phyloP scores from a whole-genome alignment of 2,888 invertebrate genomes.

The Cosmopolites sordidus region DNA sequence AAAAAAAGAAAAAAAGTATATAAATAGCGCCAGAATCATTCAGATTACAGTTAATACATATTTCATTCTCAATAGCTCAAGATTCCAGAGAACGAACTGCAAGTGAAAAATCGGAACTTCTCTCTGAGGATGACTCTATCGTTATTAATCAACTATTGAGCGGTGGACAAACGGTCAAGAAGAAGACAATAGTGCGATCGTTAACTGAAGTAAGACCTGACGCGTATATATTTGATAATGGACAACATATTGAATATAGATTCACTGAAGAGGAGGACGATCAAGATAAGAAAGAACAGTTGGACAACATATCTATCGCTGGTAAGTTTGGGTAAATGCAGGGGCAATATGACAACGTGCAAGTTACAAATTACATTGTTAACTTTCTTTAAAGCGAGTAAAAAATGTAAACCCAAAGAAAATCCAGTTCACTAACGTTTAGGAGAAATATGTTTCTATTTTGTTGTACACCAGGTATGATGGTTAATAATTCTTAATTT shows the following conservation, averaged over 20 bases:
- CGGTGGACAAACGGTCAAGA: conserved; percentile 38
- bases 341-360: too few species aligned
- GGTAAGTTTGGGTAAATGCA: conserved; percentile 31
- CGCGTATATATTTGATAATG: conserved; percentile 57
- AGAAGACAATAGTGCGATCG: conserved; percentile 52
- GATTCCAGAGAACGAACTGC: conserved; percentile 53
- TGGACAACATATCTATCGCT: conserved; percentile 39
- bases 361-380: too few species aligned
- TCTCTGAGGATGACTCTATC: conserved; percentile 41
- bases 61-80: conserved; percentile 39
- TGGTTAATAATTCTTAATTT: too few species aligned
- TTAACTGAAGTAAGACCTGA: conserved; percentile 62
- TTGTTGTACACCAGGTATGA: too few species aligned
- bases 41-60: too few species aligned
- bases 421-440: background rate
- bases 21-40: too few species aligned
- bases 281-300: conserved; percentile 39
- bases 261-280: conserved; percentile 61
- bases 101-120: conserved; percentile 54
- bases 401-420: background rate
- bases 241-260: conserved; percentile 62
- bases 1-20: too few species aligned
- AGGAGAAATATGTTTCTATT: too few species aligned
- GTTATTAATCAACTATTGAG: conserved; percentile 39
- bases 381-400: background rate